Evolutionary conservation across 1,140 invertebrate genomes (phyloP).

Genomic region (Drosophila pruinosa): DNA sequence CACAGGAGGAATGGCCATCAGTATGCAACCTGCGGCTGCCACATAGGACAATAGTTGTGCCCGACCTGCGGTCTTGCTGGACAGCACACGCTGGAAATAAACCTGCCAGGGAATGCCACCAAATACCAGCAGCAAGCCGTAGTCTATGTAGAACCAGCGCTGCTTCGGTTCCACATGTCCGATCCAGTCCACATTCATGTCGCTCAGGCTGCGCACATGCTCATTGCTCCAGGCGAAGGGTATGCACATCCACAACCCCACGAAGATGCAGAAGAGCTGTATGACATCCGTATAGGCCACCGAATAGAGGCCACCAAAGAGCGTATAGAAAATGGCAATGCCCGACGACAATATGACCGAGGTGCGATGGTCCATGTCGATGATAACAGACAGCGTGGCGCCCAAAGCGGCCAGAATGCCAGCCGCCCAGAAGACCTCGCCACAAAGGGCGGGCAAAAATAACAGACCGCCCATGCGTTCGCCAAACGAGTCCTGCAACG

Average conservation of each 20-base stretch:
- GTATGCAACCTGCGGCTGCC: constrained; percentile 95
- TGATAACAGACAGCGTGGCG: constrained; percentile 97
- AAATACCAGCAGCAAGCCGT: constrained; percentile 95
- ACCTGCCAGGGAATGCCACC: constrained; percentile 99
- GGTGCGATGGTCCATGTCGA: constrained; percentile 95
- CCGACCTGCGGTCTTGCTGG: constrained; percentile 95
- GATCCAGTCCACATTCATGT: constrained; percentile 95
- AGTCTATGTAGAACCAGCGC: constrained; percentile 94
- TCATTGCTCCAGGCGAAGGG: constrained; percentile 96
- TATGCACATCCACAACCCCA: constrained; percentile 98
- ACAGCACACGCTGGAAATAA: constrained; percentile 98
- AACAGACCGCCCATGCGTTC: constrained; percentile 98
- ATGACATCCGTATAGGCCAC: constrained; percentile 99
- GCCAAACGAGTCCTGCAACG: constrained; percentile 97
- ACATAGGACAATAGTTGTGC: constrained; percentile 98
- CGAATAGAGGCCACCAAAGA: constrained; percentile 98
- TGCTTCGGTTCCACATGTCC: constrained; percentile 89
- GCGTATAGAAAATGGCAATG: constrained; percentile 98
- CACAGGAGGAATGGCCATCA: constrained; percentile 98
- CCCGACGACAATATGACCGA: constrained; percentile 97
- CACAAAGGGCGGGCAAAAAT: constrained; percentile 97
- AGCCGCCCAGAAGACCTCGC: constrained; percentile 99
- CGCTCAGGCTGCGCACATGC: constrained; percentile 90
- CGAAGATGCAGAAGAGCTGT: constrained; percentile 99
- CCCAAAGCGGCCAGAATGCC: constrained; percentile 97